Evolutionary conservation across 2,113 vertebrate species (phyloP).

Genomic region (Catharus fuscescens): DNA sequence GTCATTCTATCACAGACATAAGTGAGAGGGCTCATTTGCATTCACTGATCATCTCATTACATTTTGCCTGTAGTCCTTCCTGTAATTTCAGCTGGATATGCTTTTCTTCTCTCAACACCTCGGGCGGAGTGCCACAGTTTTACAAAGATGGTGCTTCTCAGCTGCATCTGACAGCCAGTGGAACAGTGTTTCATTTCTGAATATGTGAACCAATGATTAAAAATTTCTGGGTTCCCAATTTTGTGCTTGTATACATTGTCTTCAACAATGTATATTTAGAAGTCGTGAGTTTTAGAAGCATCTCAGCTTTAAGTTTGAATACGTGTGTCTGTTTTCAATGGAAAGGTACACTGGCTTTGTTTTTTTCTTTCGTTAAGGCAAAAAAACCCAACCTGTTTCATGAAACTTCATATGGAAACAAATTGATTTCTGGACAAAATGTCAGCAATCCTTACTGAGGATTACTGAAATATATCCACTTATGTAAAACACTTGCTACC

Average conservation of each 20-base stretch:
- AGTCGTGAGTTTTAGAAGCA: not conserved
- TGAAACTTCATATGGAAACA: not conserved
- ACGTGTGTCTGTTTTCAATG: not conserved
- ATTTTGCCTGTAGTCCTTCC: conserved; percentile 13
- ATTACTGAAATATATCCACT: not conserved
- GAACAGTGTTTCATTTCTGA: not conserved
- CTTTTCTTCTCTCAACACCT: not conserved
- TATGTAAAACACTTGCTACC: not conserved
- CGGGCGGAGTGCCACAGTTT: not conserved
- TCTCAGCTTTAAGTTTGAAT: not conserved
- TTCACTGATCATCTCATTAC: conserved; percentile 23
- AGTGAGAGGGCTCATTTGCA: conserved; percentile 26
- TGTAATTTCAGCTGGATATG: not conserved
- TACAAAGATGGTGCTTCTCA: not conserved
- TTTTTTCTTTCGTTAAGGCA: not conserved
- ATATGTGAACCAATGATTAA: not conserved
- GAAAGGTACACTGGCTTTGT: not conserved
- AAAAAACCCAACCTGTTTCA: not conserved
- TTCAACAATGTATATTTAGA: not conserved
- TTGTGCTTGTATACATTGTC: not conserved
- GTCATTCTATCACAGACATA: not conserved
- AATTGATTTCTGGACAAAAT: not conserved
- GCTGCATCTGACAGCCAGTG: not conserved
- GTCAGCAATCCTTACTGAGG: not conserved
- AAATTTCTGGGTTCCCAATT: not conserved